These are phyloP conservation scores for Balaenoptera acutorostrata DNA, from an alignment of 2,113 vertebrate species.

Conservation along the genomic window DNA sequence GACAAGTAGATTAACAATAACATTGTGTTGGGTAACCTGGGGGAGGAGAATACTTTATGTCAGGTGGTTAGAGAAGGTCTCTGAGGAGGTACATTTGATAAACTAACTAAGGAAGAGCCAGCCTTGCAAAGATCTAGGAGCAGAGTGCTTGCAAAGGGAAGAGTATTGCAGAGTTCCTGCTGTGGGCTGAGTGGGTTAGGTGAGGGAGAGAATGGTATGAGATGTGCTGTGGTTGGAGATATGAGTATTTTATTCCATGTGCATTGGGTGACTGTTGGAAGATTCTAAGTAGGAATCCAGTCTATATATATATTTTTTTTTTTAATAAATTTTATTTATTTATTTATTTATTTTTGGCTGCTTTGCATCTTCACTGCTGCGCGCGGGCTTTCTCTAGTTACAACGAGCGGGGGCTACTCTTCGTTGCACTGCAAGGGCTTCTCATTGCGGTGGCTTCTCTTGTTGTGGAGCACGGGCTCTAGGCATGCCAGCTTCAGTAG, in stretches of 20 bases:
- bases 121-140: background rate
- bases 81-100: background rate
- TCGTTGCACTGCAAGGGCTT: too few relatives aligned
- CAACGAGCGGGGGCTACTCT: too few relatives aligned
- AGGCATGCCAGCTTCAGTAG: too few relatives aligned
- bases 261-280: background rate
- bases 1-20: background rate
- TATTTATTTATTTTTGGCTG: too few relatives aligned
- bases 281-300: background rate
- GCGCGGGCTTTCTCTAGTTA: too few relatives aligned
- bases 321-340: too few relatives aligned
- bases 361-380: too few relatives aligned
- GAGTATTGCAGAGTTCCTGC: background rate
- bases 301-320: background rate
- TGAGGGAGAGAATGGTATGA: background rate
- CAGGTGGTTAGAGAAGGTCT: background rate
- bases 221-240: background rate
- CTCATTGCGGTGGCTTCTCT: too few relatives aligned
- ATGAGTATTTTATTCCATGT: background rate
- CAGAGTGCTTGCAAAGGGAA: background rate
- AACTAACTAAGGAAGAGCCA: background rate
- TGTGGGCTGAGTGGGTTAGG: background rate
- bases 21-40: background rate
- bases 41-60: background rate
- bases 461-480: too few relatives aligned